Evolutionary conservation across 2,888 invertebrate genomes (phyloP).

Genomic region (Zele albiditarsus): DNA sequence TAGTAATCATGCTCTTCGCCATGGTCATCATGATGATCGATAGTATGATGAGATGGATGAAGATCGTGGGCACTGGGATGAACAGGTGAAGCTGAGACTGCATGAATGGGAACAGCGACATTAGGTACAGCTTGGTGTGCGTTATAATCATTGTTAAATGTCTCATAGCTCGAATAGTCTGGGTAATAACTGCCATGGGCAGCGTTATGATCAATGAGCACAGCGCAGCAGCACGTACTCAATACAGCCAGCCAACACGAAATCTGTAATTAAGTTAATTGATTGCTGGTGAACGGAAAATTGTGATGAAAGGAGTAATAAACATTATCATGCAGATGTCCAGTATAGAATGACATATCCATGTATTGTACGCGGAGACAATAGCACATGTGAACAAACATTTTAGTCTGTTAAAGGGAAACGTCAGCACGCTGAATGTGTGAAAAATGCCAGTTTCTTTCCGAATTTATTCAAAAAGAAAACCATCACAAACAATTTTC

Average conservation of each 20-base stretch:
- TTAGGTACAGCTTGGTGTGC: conserved; percentile 66
- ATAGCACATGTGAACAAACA: no score
- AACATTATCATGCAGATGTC: no score
- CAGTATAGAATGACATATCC: no score
- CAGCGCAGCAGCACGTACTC: conserved; percentile 58
- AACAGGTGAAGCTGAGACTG: conserved; percentile 68
- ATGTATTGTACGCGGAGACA: no score
- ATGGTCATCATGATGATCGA: conserved; percentile 52
- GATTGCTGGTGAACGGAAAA: neutral
- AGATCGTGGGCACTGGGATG: conserved; percentile 52
- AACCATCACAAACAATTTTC: no score
- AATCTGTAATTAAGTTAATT: conserved; percentile 56
- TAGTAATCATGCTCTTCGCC: conserved; percentile 68
- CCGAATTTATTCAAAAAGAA: no score
- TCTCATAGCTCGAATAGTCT: conserved; percentile 65
- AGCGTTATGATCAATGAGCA: conserved; percentile 62
- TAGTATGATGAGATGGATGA: conserved; percentile 40
- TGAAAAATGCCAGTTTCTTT: no score
- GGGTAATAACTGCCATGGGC: conserved; percentile 60
- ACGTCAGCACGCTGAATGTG: no score
- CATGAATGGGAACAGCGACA: conserved; percentile 67
- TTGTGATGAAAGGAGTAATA: no score
- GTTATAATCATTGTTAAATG: conserved; percentile 56
- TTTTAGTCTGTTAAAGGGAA: no score
- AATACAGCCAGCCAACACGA: conserved; percentile 57